phyloP scores from a whole-genome alignment of 2,113 vertebrate species.

The Arothron firmamentum region DNA sequence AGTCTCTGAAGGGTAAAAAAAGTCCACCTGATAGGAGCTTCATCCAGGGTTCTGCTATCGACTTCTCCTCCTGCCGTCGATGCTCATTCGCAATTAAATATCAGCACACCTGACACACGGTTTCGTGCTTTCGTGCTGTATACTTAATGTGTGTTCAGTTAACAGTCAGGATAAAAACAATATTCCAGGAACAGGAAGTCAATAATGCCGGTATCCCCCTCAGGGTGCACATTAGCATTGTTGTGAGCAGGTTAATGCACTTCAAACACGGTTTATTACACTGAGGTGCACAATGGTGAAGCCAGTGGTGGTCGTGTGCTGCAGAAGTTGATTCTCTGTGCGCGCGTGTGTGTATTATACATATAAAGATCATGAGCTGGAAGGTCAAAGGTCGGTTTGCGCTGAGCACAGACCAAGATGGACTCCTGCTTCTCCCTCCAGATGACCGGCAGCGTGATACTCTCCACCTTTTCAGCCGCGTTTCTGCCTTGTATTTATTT shows the following conservation, averaged over 20 bases:
- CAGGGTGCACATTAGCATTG: constrained; percentile 71
- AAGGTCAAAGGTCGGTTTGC: too few relatives aligned
- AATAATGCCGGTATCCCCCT: constrained; percentile 69
- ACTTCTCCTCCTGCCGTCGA: constrained; percentile 1
- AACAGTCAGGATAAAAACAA: constrained; percentile 62
- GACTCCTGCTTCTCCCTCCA: too few relatives aligned
- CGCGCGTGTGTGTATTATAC: neutral
- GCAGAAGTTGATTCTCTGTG: neutral
- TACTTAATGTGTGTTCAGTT: constrained; percentile 62
- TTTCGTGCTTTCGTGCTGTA: constrained; percentile 39
- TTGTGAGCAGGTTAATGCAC: constrained; percentile 77
- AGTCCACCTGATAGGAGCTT: too few relatives aligned
- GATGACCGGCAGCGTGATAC: too few relatives aligned
- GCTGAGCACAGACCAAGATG: too few relatives aligned
- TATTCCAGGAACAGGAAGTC: constrained; percentile 69
- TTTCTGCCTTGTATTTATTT: neutral
- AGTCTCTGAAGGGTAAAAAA: too few relatives aligned
- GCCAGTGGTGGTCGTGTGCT: constrained; percentile 28
- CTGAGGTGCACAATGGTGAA: constrained; percentile 61
- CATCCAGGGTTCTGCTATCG: constrained; percentile 8
- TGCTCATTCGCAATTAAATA: constrained; percentile 25
- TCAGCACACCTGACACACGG: constrained; percentile 29
- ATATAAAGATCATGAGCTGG: too few relatives aligned
- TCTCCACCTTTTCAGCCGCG: too few relatives aligned
- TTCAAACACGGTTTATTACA: constrained; percentile 77